A percentile compares a stretch with the other conserved stretches of the same genome.
phyloP scores from a whole-genome alignment of 2,113 vertebrate species.

The Scartelaos histophorus region DNA sequence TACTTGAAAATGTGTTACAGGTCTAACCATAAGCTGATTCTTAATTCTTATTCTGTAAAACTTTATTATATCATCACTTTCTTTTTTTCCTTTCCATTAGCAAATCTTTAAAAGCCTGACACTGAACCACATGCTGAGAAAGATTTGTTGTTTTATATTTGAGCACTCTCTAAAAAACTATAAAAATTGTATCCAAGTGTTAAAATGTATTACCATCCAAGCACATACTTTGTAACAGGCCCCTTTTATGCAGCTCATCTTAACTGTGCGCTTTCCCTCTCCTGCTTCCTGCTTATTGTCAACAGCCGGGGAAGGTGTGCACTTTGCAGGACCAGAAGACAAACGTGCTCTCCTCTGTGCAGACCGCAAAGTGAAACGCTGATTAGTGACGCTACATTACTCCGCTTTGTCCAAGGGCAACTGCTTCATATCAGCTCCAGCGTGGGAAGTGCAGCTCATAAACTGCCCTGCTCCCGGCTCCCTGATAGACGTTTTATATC shows the following conservation, averaged over 20 bases:
- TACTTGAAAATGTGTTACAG: no score
- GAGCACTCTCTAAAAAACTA: no score
- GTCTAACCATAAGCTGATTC: no score
- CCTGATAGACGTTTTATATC: conserved; percentile 55
- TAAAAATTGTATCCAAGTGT: no score
- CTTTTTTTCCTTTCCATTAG: no score
- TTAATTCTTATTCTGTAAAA: no score
- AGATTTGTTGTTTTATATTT: no score
- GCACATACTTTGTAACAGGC: background rate
- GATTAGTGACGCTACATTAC: conserved; percentile 75
- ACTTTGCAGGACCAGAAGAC: conserved; percentile 52
- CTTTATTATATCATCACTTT: no score
- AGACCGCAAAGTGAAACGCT: conserved; percentile 61
- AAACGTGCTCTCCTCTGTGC: conserved; percentile 50
- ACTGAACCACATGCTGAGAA: no score
- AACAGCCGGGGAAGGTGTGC: conserved; percentile 58
- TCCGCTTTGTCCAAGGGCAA: conserved; percentile 71
- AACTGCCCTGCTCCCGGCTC: conserved; percentile 47
- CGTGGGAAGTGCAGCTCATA: conserved; percentile 47
- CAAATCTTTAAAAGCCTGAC: no score
- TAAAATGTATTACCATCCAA: background rate
- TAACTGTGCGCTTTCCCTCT: conserved; percentile 38
- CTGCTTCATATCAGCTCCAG: conserved; percentile 67
- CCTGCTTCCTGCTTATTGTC: conserved; percentile 59
- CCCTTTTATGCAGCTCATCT: background rate